Base-by-base conservation (phyloP, 37 sponge, comb jelly and placozoan genomes). In the Spongilla lacustris region DNA sequence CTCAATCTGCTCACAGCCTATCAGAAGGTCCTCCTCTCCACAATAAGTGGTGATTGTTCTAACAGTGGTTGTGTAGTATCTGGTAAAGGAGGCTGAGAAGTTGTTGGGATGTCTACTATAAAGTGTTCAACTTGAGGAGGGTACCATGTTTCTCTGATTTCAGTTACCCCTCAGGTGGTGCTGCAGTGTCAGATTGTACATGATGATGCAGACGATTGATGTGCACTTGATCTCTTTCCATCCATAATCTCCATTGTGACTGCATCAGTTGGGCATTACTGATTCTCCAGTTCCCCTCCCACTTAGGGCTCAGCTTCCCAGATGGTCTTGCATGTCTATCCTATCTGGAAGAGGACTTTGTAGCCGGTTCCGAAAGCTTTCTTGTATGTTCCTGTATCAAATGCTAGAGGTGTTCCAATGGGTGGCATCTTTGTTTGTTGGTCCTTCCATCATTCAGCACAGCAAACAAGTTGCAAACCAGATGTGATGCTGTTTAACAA, bases 241-340 rank as follows among this genome's bases (percentile, higher is more conserved):
- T 87, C 81, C 17, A 69, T 77, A 49, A 87, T 87, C 27, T 22
- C 46, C 26, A 71, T 38, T 35, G 34, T 29, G 33, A 83, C 22
- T 13, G 81, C n/a, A n/a, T n/a, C n/a, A n/a, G 87, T 71, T 46
- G 67, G 36, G 22, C 28, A 4, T 34, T 29, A 10, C 28, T 69
- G 33, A 84, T 79, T 24, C 31, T 30, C 87, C 91, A 91, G 33
- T 75, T 80, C 46, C 89, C 89, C 35, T 92, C 93, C 89, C 93
- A 92, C 66, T 71, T 82, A 36, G 71, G 76, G 25, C 84, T 89
- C 34, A 92, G 83, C 77, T 85, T 92, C 26, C 93, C 89, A 27
- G 85, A 90, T 24, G 37, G 26, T 21, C 85, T 25, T 6, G 81
- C 2, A 25, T 84, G 69, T 22, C 66, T 29, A 36, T 90, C 85